A percentile compares a stretch with the other conserved stretches of the same genome.
Conservation (phyloP, 2,113 vertebrate genomes). For the Corvus moneduloides region DNA sequence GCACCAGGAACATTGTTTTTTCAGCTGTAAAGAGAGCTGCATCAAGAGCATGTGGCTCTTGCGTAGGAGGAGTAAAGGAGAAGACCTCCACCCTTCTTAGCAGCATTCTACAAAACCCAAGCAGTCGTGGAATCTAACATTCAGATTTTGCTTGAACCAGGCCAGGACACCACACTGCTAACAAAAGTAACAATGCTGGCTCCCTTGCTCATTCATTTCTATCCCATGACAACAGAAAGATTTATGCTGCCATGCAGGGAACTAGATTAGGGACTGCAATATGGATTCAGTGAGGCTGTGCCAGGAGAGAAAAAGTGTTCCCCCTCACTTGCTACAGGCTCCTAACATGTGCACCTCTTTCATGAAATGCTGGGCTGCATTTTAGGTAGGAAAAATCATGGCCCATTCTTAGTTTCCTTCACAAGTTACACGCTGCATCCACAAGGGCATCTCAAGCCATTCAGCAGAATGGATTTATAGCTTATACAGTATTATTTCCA, state of each 20-base stretch:
- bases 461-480: background rate
- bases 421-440: background rate
- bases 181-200: background rate
- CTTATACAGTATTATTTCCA: background rate
- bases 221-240: background rate
- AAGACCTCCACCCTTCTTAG: background rate
- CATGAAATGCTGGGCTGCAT: background rate
- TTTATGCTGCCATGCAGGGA: background rate
- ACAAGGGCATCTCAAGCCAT: background rate
- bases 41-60: fast-evolving
- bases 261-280: background rate
- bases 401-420: background rate
- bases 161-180: background rate
- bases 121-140: background rate
- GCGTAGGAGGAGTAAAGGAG: background rate
- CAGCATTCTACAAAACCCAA: background rate
- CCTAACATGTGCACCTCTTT: fast-evolving
- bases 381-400: background rate
- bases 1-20: background rate
- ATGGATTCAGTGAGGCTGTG: background rate
- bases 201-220: background rate
- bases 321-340: background rate
- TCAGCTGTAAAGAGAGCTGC: background rate
- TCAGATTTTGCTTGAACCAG: background rate
- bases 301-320: background rate